phyloP scores from a whole-genome alignment of 2,888 invertebrate species.

The Tenthredo mesomela region DNA sequence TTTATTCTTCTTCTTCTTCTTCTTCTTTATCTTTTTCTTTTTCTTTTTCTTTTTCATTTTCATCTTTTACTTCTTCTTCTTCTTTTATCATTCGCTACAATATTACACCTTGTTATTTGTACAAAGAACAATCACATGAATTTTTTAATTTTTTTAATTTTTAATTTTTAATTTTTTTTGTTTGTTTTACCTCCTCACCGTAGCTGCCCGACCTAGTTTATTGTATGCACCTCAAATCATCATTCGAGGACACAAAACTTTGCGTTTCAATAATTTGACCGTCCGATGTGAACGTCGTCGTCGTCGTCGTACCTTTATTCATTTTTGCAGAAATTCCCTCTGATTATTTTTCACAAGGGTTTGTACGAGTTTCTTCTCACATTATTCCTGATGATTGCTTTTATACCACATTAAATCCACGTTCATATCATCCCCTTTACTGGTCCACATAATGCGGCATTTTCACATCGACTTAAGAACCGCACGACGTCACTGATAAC shows the following conservation, averaged over 20 bases:
- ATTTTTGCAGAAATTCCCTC: not conserved
- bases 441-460: not conserved
- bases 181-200: slow-evolving; percentile 48
- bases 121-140: slow-evolving; percentile 84
- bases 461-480: not conserved
- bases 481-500: not conserved
- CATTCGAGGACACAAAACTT: slow-evolving; percentile 3
- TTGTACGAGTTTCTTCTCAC: not conserved
- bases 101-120: slow-evolving; percentile 80
- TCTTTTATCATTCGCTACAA: slow-evolving; percentile 75
- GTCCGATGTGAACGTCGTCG: not conserved
- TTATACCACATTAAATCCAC: not conserved
- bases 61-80: no score
- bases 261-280: slow-evolving; percentile 16
- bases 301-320: not conserved
- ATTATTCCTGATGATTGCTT: not conserved
- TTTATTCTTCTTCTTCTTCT: not conserved
- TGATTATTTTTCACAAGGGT: not conserved
- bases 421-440: not conserved
- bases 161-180: slow-evolving; percentile 44
- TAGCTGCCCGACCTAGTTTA: slow-evolving; percentile 13
- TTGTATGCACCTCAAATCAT: not conserved
- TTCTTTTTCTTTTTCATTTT: not conserved
- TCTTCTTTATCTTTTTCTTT: no score
- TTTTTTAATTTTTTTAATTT: slow-evolving; percentile 63